Evolutionary conservation across 2,888 invertebrate species (phyloP).

Genomic region (Cerastoderma edule): DNA sequence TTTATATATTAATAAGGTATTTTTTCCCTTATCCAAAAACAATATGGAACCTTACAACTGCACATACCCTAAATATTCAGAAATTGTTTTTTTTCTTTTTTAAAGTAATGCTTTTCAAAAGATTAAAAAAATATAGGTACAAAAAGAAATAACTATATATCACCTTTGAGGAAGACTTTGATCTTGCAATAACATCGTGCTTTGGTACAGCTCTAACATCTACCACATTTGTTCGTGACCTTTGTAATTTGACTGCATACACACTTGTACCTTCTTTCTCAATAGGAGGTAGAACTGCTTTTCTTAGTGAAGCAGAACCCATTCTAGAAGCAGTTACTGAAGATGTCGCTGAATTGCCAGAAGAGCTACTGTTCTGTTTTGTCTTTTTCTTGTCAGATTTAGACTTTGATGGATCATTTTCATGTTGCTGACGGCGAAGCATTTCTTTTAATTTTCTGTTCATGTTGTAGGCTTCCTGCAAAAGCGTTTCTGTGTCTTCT

Average conservation of each 20-base stretch:
- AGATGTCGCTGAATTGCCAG: slow-evolving; percentile 24
- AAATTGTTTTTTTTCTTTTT: too few species aligned
- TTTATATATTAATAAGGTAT: too few species aligned
- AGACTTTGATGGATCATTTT: slow-evolving; percentile 25
- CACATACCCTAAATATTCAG: too few species aligned
- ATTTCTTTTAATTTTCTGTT: slow-evolving; percentile 73
- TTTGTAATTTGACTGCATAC: slow-evolving; percentile 51
- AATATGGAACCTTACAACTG: too few species aligned
- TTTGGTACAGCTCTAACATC: slow-evolving; percentile 15
- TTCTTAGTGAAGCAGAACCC: slow-evolving; percentile 45
- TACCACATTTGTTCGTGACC: slow-evolving; percentile 47
- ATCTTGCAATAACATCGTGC: slow-evolving; percentile 28
- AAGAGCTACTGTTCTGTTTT: slow-evolving; percentile 19
- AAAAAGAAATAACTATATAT: background rate
- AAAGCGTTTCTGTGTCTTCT: slow-evolving; percentile 73
- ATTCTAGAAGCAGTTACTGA: slow-evolving; percentile 35
- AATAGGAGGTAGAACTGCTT: slow-evolving; percentile 52
- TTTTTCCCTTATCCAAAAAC: too few species aligned
- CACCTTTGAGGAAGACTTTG: slow-evolving; percentile 36
- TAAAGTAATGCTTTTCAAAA: too few species aligned
- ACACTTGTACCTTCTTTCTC: slow-evolving; percentile 39
- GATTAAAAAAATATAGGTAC: too few species aligned
- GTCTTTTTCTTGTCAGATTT: slow-evolving; percentile 31
- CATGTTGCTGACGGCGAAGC: slow-evolving; percentile 62
- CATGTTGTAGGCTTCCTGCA: slow-evolving; percentile 74